Evolutionary conservation across 1,140 invertebrate species (phyloP).

Genomic region (Batillaria attramentaria): DNA sequence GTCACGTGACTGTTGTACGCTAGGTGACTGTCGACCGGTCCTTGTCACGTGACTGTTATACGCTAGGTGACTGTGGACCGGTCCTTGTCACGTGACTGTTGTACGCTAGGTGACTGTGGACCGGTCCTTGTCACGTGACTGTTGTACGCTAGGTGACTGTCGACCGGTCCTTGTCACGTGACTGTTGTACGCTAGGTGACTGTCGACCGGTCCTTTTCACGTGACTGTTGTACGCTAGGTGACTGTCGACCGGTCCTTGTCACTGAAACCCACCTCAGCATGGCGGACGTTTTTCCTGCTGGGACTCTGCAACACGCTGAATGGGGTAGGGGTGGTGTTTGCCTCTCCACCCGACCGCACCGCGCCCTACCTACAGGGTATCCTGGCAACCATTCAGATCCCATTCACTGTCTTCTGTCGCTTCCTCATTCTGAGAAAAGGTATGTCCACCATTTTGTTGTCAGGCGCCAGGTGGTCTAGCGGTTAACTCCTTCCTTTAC

Average conservation of each 20-base stretch:
- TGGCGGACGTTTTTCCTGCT: slow-evolving; percentile 41
- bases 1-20: too few species aligned
- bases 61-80: neutral
- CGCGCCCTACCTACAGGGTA: slow-evolving; percentile 51
- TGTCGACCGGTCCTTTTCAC: too few species aligned
- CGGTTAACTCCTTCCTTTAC: too few species aligned
- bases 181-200: too few species aligned
- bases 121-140: neutral
- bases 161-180: too few species aligned
- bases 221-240: slow-evolving; percentile 7
- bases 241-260: slow-evolving; percentile 20
- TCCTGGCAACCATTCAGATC: slow-evolving; percentile 44
- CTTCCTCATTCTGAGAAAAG: slow-evolving; percentile 48
- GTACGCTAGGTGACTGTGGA: neutral
- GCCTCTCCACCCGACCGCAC: slow-evolving; percentile 46
- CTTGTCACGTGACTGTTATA: too few species aligned
- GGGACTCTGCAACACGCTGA: slow-evolving; percentile 45
- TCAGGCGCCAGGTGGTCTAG: too few species aligned
- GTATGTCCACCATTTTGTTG: too few species aligned
- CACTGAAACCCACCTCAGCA: slow-evolving; percentile 29
- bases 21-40: too few species aligned
- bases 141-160: neutral
- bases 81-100: neutral
- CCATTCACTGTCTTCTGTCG: slow-evolving; percentile 51
- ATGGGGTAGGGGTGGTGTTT: slow-evolving; percentile 51